Evolutionary conservation across 2,113 vertebrate species (phyloP), one percentile per base, ranked within the genome.

Genomic region (Indri indri): DNA sequence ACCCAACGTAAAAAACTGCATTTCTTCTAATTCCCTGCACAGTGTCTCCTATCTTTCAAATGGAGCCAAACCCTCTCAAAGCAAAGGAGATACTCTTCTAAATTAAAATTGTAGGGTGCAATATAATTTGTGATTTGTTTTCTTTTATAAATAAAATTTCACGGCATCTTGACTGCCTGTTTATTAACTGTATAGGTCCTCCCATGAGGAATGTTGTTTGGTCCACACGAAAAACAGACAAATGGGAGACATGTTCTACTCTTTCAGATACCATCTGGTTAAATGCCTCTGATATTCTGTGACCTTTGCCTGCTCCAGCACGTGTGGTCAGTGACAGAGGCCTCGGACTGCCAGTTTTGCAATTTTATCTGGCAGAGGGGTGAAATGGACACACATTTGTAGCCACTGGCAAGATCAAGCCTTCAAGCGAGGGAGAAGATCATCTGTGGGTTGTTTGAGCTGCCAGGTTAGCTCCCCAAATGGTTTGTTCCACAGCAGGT

Each of bases 361-460:
- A 98, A 91, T 88, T 59, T 96, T 94, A 95, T 85, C 93, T 95
- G 84, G 92, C 71, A 97, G 70, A 79, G 91, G 92, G 92, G 83
- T 94, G 73, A 81, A 97, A 94, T 91, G 54, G 95, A 97, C 94
- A 92, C 94, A 92, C 70, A 34, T 97, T 94, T 94, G 96, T 97
- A 97, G 97, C 98, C 97, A 93, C 85, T 98, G 97, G 98, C 90
- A 97, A 98, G 96, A 95, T 88, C 84, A 96, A 97, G 85, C 91
- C 97, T 97, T 98, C 98, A 97, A 70, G 71, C 94, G 61, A 66
- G 95, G 87, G 95, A 97, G 97, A 98, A 95, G 86, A 95, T 98
- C 88, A 96, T 95, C 86, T 97, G 97, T 87, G 98, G 96, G 95
- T 98, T 97, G 95, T 94, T 95, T 97, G 82, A 98, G 93, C 90